Percentiles rank a stretch among this genome's conserved stretches.
Conservation (phyloP, 1,140 invertebrate species). For the Amyelois transitella region DNA sequence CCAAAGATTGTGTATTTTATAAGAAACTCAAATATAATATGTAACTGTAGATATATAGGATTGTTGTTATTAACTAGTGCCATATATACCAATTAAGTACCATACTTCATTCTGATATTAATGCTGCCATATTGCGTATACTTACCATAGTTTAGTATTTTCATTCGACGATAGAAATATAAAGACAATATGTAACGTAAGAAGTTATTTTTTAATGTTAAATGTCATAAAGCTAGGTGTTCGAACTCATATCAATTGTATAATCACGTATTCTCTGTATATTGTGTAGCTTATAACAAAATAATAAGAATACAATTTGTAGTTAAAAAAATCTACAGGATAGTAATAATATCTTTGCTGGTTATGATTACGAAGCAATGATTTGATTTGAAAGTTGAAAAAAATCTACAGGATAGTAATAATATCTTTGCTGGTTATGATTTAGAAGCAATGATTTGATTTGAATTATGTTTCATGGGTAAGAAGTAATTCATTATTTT, state of each 20-base stretch:
- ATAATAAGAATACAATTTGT: no score
- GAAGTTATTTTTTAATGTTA: constrained; percentile 4
- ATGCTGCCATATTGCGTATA: neutral
- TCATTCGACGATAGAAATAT: constrained; percentile 14
- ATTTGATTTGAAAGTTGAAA: no score
- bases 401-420: no score
- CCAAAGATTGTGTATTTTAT: constrained; percentile 9
- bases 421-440: no score
- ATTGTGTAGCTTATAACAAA: constrained; percentile 11
- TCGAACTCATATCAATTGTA: constrained; percentile 36
- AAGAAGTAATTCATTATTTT: neutral
- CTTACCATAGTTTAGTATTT: neutral
- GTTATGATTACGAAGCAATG: no score
- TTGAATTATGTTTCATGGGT: no score
- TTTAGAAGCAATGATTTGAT: no score
- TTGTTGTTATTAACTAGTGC: constrained; percentile 8
- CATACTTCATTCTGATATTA: neutral
- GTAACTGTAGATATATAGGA: neutral
- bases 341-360: no score
- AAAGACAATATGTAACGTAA: constrained; percentile 55
- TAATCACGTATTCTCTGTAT: constrained; percentile 13
- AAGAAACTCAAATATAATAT: neutral
- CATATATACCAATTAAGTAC: constrained; percentile 1
- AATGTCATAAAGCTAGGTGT: constrained; percentile 20
- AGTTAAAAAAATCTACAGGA: no score